Conservation (phyloP, 2,888 invertebrate genomes). For the Platycnemis pennipes region DNA sequence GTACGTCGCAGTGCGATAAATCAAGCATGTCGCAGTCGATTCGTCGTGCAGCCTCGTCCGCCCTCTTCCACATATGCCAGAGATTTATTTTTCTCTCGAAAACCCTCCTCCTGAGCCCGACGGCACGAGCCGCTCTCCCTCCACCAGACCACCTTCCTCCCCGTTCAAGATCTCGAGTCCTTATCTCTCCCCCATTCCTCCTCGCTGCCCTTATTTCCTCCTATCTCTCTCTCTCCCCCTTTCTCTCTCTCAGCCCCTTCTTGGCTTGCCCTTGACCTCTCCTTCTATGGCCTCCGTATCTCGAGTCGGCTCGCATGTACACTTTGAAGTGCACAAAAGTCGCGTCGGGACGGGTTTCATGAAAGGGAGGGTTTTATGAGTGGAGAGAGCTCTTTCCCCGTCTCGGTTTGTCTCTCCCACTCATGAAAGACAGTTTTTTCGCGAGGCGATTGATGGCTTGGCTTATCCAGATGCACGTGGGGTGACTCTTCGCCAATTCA, state of each 20-base stretch:
- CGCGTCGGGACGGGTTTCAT: background rate
- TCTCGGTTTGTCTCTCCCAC: background rate
- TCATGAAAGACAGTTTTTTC: background rate
- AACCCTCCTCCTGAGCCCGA: background rate
- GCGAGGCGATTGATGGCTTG: background rate
- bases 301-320: background rate
- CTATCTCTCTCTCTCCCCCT: slow-evolving; percentile 67
- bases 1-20: too few species aligned
- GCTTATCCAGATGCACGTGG: too few species aligned
- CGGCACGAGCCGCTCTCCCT: background rate
- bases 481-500: too few species aligned
- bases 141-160: background rate
- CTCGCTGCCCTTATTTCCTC: slow-evolving; percentile 68
- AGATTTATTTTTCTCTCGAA: too few species aligned
- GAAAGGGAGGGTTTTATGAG: background rate
- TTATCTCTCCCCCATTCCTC: slow-evolving; percentile 51
- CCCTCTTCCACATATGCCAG: background rate
- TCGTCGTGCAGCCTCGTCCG: too few species aligned
- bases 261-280: background rate
- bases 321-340: background rate
- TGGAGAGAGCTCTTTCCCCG: background rate
- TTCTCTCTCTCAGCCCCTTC: slow-evolving; percentile 70
- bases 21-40: too few species aligned
- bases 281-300: background rate
- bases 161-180: slow-evolving; percentile 28